Percentiles rank a stretch among this genome's conserved stretches.
Conservation (phyloP, 2,113 vertebrate genomes). For the Condylura cristata region DNA sequence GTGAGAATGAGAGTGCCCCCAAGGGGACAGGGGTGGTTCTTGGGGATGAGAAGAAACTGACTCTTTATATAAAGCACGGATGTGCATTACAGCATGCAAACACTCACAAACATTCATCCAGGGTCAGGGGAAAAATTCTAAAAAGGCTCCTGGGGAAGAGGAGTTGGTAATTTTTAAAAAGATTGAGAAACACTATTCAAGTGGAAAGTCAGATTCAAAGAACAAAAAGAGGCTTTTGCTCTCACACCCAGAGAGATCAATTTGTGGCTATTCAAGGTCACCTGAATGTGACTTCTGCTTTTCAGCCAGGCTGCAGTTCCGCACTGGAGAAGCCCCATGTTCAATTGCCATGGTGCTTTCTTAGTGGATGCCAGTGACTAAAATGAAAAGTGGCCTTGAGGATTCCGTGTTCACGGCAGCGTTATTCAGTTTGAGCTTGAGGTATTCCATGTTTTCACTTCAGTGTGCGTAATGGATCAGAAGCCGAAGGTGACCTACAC, state of each 20-base stretch:
- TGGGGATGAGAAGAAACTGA: background rate
- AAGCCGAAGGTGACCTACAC: background rate
- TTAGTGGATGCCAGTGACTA: background rate
- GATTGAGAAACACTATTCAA: slow-evolving; percentile 79
- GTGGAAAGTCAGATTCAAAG: slow-evolving; percentile 85
- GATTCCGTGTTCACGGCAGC: background rate
- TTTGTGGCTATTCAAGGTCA: slow-evolving; percentile 88
- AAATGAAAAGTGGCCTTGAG: background rate
- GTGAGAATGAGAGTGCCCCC: background rate
- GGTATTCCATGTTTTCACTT: no score
- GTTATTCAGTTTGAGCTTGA: no score
- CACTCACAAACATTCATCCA: background rate
- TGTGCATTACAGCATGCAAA: background rate
- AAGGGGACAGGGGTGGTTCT: background rate
- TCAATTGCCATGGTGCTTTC: slow-evolving; percentile 86
- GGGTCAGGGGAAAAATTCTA: background rate
- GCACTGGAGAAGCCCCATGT: slow-evolving; percentile 88
- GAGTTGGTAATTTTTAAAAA: background rate
- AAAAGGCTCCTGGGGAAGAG: background rate
- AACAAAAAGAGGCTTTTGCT: slow-evolving; percentile 87
- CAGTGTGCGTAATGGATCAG: background rate
- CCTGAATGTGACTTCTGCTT: slow-evolving; percentile 85
- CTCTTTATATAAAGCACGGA: background rate
- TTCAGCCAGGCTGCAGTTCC: slow-evolving; percentile 87
- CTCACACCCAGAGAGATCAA: slow-evolving; percentile 88